phyloP scores from a whole-genome alignment of 2,797 vertebrate species.

The Liparis tanakae region DNA sequence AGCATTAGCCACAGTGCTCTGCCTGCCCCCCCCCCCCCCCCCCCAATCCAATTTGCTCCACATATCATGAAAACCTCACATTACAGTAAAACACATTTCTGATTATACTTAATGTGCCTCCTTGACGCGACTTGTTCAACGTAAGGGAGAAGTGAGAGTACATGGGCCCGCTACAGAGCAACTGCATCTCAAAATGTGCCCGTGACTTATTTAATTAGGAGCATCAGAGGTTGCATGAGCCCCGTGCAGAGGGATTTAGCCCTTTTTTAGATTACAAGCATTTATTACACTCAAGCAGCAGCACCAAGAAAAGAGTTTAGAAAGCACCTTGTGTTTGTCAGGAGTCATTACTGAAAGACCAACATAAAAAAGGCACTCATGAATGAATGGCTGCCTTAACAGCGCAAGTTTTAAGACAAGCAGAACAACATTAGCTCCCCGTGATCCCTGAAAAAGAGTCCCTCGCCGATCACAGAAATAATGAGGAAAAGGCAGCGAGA shows the following conservation, averaged over 20 bases:
- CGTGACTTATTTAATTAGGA: constrained; percentile 28
- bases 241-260: background rate
- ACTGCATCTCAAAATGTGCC: constrained; percentile 20
- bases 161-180: constrained; percentile 19
- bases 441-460: constrained; percentile 42
- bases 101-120: constrained; percentile 14
- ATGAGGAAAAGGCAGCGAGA: constrained; percentile 43
- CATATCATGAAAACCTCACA: too few species aligned
- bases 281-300: constrained; percentile 14
- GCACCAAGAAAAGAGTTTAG: constrained; percentile 17
- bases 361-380: constrained; percentile 49
- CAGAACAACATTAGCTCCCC: constrained; percentile 42
- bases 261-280: constrained; percentile 18
- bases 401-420: constrained; percentile 36
- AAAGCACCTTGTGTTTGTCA: constrained; percentile 32
- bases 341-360: constrained; percentile 42
- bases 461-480: constrained; percentile 51
- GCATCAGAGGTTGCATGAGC: constrained; percentile 1
- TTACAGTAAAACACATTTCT: constrained; percentile 11
- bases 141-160: constrained; percentile 11
- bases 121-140: background rate
- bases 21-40: constrained; percentile 7
- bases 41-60: constrained; percentile 24
- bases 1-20: constrained; percentile 39
- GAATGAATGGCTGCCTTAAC: constrained; percentile 43